Evolutionary conservation across 2,113 vertebrate species (phyloP), one percentile per base, ranked within the genome.

Genomic region (Chaenogobius annularis): DNA sequence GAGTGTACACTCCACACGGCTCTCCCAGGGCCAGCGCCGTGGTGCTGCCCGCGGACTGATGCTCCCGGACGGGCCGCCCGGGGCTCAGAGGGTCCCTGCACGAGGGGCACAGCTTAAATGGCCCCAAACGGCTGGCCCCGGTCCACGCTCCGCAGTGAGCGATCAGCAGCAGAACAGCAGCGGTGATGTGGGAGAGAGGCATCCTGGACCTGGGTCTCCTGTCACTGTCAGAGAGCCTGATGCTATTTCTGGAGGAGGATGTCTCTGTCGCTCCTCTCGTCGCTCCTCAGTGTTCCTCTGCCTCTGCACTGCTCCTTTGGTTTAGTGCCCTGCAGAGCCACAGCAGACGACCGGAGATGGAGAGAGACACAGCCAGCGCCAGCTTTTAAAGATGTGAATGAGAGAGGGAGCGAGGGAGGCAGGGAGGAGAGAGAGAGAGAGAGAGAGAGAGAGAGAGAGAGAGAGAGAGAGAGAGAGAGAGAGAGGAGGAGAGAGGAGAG

Each of bases 341-440:
- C 88, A 92, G 90, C 88, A 93, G 90, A 92, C 87, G 86, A 92
- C 93, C 86, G 85, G 85, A 93, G 88, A 92, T 87, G 84, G 89
- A 90, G 88, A 85, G 87, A 91, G 90, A 90, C 86, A 88, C 87
- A 77, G 89, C 88, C 87, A 86, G 90, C 90, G 91, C 90, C 89
- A 79, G 92, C 92, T 93, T 93, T 93, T 93, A 93, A 94, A 93
- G 89, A 93, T 93, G 86, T 93, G 91, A 92, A 91, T 90, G 93
- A 92, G 86, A 92, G 90, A 89, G 37, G 91, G 85, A 73, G 72
- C 70, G 84, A 75, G 83, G 73, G 80, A 59, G 81, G 67, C 69
- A 76, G 66, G 62, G 69, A 59, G 73, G 69, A 20, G 93, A 92
- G 86, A 92, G 90, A 89, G 92, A 40, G 84, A 73, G 72, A 71